phyloP scores from a whole-genome alignment of 2,888 invertebrate genomes.

The Metopia argyrocephala region DNA sequence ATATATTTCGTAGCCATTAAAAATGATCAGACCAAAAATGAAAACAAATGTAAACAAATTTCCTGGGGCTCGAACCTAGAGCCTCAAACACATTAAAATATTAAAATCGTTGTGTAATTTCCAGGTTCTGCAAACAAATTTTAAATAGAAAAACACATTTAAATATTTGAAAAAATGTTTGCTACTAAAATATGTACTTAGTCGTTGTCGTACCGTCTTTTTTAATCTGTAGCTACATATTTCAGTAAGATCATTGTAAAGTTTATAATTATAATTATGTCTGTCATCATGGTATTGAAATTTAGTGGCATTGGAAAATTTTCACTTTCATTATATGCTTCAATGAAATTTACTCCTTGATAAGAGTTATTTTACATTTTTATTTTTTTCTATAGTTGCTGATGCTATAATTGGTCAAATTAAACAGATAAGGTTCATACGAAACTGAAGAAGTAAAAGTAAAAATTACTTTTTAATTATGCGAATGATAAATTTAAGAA shows the following conservation, averaged over 20 bases:
- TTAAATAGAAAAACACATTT: neutral
- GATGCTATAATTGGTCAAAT: neutral
- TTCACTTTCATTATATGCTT: conserved; percentile 31
- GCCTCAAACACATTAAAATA: too few species aligned
- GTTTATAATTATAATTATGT: conserved; percentile 21
- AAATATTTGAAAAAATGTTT: neutral
- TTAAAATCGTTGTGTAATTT: too few species aligned
- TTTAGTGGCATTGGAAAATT: conserved; percentile 35
- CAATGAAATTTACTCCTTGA: conserved; percentile 19
- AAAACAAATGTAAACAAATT: too few species aligned
- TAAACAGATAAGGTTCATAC: neutral
- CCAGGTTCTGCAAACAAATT: neutral
- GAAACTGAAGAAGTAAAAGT: neutral
- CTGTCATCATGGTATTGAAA: conserved; percentile 18
- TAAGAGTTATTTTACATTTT: conserved; percentile 17
- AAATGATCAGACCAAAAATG: too few species aligned
- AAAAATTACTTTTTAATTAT: neutral
- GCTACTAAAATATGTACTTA: neutral
- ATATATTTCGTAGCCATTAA: too few species aligned
- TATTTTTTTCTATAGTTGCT: too few species aligned
- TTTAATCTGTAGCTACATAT: neutral
- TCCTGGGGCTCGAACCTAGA: too few species aligned
- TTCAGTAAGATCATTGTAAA: neutral
- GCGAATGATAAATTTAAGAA: too few species aligned
- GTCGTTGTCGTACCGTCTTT: too few species aligned